phyloP scores from a whole-genome alignment of 2,888 invertebrate species.

The Timandra comae region DNA sequence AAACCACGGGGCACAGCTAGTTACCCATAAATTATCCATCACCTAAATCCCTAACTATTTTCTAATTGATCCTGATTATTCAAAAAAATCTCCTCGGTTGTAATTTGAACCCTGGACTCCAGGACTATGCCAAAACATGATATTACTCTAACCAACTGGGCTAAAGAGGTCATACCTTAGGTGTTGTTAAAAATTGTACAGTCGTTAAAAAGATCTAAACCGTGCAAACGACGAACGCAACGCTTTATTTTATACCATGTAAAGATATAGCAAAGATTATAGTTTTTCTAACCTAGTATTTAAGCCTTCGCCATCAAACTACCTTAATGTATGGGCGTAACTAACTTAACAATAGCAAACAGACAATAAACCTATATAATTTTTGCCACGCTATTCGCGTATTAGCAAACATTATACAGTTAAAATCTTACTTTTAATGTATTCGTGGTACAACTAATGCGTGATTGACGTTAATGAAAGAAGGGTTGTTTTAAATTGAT shows the following conservation, averaged over 20 bases:
- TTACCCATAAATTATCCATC: too few species aligned
- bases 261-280: neutral
- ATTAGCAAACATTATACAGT: constrained; percentile 42
- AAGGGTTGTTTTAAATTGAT: too few species aligned
- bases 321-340: constrained; percentile 38
- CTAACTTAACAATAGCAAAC: constrained; percentile 25
- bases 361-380: constrained; percentile 37
- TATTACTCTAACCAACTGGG: neutral
- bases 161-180: neutral
- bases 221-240: too few species aligned
- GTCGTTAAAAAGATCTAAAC: too few species aligned
- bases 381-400: constrained; percentile 54
- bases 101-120: too few species aligned
- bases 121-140: neutral
- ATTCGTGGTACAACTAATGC: constrained; percentile 14
- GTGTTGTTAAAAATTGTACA: neutral
- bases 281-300: neutral
- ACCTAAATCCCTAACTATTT: too few species aligned
- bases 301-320: constrained; percentile 9
- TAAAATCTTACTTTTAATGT: constrained; percentile 13
- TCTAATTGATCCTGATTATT: too few species aligned
- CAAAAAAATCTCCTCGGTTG: too few species aligned
- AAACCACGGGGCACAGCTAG: too few species aligned
- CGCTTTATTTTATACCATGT: too few species aligned
- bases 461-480: too few species aligned